Base-by-base conservation (phyloP, 2,113 vertebrate species). In the Protobothrops mucrosquamatus region DNA sequence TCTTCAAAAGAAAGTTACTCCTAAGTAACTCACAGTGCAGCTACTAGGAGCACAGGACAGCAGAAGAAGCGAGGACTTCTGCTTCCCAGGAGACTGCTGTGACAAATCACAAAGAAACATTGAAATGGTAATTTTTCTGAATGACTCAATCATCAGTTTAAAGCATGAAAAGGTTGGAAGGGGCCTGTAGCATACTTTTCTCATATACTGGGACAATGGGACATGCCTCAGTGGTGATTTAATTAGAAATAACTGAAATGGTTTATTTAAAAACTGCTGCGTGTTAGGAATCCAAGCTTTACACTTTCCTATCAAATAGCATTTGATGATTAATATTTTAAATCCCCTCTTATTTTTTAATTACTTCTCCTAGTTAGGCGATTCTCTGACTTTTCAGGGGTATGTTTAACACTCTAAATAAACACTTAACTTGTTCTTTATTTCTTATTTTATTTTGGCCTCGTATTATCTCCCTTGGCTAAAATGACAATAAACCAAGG, bases 71-170 rank as follows among this genome's bases (percentile, higher is more conserved):
- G 91, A 91, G 93, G 23, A 23, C 56, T 22, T 43, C 34, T 81
- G 34, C 18, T 95, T 96, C 95, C 95, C 61, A 94, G 94, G 94
- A 96, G 96, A 96, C 95, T 89, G 92, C 56, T 95, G 96, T 95
- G 96, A 96, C 96, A 95, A 97, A 97, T 96, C 94, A 89, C 92
- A 96, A 95, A 94, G 96, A 94, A 93, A 93, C 92, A 91, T 86
- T 95, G 95, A 94, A 97, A 97, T 96, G 95, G 94, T 94, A 97
- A 96, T 97, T 96, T 96, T 96, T 96, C 96, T 96, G 94, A 96
- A 90, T 95, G 95, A 96, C 95, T 96, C 96, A 97, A 97, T 96
- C 96, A 95, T 96, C 94, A 95, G 85, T 95, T 95, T 96, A 97
- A 96, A 93, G 95, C 96, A 88, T 92, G 95, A 95, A 95, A 95